Evolutionary conservation across 2,113 vertebrate species (phyloP), one percentile per base, ranked within the genome.

Genomic region (Candoia aspera): DNA sequence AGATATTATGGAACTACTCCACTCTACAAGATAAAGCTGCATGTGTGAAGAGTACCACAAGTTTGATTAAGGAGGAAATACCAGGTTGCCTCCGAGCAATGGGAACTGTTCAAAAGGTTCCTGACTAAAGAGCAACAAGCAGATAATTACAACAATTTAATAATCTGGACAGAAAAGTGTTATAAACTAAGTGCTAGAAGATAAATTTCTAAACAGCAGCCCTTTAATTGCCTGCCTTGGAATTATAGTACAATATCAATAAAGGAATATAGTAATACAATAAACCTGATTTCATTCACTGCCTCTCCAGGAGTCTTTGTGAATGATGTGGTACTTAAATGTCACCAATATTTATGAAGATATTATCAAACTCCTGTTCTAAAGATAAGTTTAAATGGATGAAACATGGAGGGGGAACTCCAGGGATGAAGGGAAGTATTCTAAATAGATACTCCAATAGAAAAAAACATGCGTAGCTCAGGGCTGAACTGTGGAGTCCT

Each of bases 191-290:
- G 42, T 62, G 26, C 10, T 33, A 3, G 9, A 85, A 37, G 79
- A 53, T 23, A 49, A 49, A 90, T 53, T 49, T 90, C 42, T 49
- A 85, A 33, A 4, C 8, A 3, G 1, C 26, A 33, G 46, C 55
- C 11, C n/a, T 90, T 57, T 90, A 49, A 49, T 53, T 60, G 15
- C n/a, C 57, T 85, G 26, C 24, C 21, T n/a, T 49, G 17, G n/a
- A 90, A 85, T 85, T 49, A 60, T 84, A 59, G 13, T 21, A 21
- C 54, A 90, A 59, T 59, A 85, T 62, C 57, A 60, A 10, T 58
- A 21, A 85, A 85, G 73, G 12, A 90, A 90, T 23, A 49, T 29
- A 90, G 73, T 90, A 57, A 84, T 90, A 55, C 73, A 90, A 84
- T 90, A 62, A 84, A 90, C 24, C 79, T 53, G 60, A 24, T 60